Evolutionary conservation across 2,888 invertebrate genomes (phyloP).

Genomic region (Oscheius sp.): DNA sequence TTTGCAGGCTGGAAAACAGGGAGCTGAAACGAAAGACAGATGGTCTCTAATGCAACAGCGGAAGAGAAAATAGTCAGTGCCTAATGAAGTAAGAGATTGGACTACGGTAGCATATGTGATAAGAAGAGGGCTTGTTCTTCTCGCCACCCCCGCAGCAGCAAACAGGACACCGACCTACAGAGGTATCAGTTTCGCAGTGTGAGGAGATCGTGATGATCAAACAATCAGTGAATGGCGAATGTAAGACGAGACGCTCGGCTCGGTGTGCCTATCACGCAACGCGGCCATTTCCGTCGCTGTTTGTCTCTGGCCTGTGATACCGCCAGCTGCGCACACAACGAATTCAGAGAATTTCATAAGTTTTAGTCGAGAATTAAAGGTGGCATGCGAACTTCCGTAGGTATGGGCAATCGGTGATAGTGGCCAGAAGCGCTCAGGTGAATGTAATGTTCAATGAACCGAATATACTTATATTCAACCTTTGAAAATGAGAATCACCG

Average conservation of each 20-base stretch:
- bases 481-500: background rate
- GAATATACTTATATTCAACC: background rate
- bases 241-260: slow-evolving; percentile 22
- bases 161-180: background rate
- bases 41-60: slow-evolving; percentile 7
- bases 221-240: slow-evolving; percentile 30
- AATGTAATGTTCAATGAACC: background rate
- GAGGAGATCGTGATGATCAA: slow-evolving; percentile 24
- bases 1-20: background rate
- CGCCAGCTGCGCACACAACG: slow-evolving; percentile 21
- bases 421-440: slow-evolving; percentile 10
- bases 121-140: background rate
- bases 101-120: slow-evolving; percentile 2
- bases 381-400: slow-evolving; percentile 19
- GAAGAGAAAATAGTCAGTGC: background rate
- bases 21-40: background rate
- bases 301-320: slow-evolving; percentile 22
- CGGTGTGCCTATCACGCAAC: slow-evolving; percentile 23
- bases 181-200: slow-evolving; percentile 22
- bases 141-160: background rate
- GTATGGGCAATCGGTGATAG: slow-evolving; percentile 5
- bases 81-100: background rate
- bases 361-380: background rate
- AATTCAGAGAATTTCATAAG: too few relatives aligned
- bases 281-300: slow-evolving; percentile 13